phyloP scores from a whole-genome alignment of 2,888 invertebrate species.

The Actias luna region DNA sequence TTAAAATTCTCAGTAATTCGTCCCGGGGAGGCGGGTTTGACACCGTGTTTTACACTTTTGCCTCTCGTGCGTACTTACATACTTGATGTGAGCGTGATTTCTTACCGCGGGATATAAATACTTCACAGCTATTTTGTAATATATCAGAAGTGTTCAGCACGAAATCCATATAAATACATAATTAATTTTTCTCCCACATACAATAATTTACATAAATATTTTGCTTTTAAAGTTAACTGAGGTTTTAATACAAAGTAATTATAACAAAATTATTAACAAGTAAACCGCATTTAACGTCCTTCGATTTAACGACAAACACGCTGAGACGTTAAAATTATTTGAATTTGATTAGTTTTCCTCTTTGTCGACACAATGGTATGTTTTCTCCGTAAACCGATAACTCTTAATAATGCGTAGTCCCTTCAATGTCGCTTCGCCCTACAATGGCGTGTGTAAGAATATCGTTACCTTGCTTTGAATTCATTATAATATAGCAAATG shows the following conservation, averaged over 20 bases:
- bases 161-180: neutral
- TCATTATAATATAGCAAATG: neutral
- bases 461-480: neutral
- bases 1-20: conserved; percentile 68
- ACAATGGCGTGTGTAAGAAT: no score
- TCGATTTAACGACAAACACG: no score
- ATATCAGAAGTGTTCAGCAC: neutral
- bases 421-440: no score
- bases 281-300: no score
- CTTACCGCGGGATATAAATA: conserved; percentile 7
- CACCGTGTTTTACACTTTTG: conserved; percentile 43
- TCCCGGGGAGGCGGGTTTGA: conserved; percentile 26
- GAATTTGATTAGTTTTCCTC: no score
- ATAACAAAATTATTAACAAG: no score
- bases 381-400: no score
- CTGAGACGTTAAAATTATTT: no score
- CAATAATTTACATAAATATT: neutral
- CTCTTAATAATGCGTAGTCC: no score
- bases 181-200: neutral
- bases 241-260: neutral
- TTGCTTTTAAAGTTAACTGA: neutral
- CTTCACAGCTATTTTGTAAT: conserved; percentile 1
- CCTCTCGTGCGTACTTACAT: conserved; percentile 27
- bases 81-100: conserved; percentile 6
- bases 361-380: no score